These are phyloP conservation scores for Motacilla alba DNA, from an alignment of 2,113 vertebrate species.

Conservation along the genomic window DNA sequence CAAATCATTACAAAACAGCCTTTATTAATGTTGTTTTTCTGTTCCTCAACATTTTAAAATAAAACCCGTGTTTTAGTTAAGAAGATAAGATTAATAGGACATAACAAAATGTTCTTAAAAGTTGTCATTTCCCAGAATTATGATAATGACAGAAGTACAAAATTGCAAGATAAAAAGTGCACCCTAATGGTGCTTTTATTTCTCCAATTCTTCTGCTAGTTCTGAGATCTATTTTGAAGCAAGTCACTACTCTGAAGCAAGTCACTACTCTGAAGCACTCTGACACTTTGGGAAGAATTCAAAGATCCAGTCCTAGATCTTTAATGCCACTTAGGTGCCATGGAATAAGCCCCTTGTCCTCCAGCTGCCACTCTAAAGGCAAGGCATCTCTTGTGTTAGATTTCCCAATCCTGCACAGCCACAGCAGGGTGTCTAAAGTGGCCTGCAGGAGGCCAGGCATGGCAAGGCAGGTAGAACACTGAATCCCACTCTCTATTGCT, in stretches of 20 bases:
- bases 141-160: neutral
- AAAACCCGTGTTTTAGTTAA: neutral
- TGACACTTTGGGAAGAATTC: neutral
- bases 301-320: neutral
- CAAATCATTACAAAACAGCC: neutral
- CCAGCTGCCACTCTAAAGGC: neutral
- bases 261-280: neutral
- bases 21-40: neutral
- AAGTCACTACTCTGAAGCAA: neutral
- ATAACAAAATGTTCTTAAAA: conserved; percentile 17
- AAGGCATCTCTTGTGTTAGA: neutral
- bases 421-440: neutral
- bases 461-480: neutral
- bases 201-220: neutral
- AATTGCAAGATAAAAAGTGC: neutral
- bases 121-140: conserved; percentile 9
- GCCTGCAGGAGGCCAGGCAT: neutral
- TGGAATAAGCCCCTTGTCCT: neutral
- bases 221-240: neutral
- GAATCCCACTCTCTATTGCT: neutral
- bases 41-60: neutral
- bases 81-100: conserved; percentile 1
- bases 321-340: neutral
- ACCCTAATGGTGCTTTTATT: neutral
- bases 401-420: neutral